phyloP scores from a whole-genome alignment of 1,140 invertebrate genomes.

The Anagrus nilaparvatae region DNA sequence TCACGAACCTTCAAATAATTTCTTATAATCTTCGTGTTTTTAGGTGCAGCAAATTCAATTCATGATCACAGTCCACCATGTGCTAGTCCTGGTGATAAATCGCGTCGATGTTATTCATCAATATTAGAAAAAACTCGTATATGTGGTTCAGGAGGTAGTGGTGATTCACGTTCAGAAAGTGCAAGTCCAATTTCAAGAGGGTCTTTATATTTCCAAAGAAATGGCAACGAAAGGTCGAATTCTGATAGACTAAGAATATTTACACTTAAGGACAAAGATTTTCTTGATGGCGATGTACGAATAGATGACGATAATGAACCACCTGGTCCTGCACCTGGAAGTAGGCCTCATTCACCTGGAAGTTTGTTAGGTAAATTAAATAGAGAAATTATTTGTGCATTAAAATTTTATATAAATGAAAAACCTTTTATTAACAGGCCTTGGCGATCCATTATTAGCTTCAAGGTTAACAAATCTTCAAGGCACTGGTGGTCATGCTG shows the following conservation, averaged over 20 bases:
- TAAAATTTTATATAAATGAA: neutral
- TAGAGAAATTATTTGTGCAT: neutral
- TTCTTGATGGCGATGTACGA: conserved; percentile 33
- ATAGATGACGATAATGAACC: conserved; percentile 40
- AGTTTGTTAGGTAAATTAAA: conserved; percentile 30
- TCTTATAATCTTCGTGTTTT: conserved; percentile 5
- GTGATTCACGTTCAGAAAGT: conserved; percentile 37
- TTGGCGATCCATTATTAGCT: conserved; percentile 33
- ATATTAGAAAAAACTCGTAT: conserved; percentile 35
- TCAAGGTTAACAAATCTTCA: conserved; percentile 37
- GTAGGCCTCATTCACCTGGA: conserved; percentile 36
- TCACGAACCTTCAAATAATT: no score
- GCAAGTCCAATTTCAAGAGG: conserved; percentile 28
- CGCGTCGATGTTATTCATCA: conserved; percentile 29
- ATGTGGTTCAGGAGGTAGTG: conserved; percentile 36
- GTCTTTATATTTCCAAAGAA: conserved; percentile 26
- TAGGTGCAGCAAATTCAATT: conserved; percentile 27
- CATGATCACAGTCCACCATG: conserved; percentile 34
- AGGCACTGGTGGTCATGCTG: conserved; percentile 23
- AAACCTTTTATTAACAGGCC: conserved; percentile 1
- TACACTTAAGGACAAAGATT: conserved; percentile 33
- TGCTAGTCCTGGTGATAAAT: conserved; percentile 34
- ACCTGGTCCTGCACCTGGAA: conserved; percentile 38
- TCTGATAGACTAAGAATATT: conserved; percentile 33
- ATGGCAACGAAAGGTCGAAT: conserved; percentile 31